Percentiles rank a stretch among this genome's conserved stretches.
These are phyloP conservation scores for Oncopodura yosiiana DNA, from an alignment of 1,140 invertebrate species.

Conservation along the genomic window DNA sequence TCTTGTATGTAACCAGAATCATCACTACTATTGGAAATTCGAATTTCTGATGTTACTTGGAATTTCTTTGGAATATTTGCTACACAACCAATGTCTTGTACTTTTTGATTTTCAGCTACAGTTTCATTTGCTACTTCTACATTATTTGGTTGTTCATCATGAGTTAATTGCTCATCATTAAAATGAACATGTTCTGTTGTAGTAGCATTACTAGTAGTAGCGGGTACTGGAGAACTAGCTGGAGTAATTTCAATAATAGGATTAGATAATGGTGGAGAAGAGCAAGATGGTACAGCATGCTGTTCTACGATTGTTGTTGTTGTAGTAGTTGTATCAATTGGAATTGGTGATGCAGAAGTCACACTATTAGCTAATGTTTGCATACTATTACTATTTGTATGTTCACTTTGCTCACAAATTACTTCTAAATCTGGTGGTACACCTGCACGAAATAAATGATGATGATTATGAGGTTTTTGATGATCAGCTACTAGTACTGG, in stretches of 20 bases:
- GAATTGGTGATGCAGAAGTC: neutral
- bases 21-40: neutral
- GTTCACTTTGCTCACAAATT: conserved; percentile 24
- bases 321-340: neutral
- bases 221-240: conserved; percentile 14
- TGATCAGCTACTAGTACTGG: neutral
- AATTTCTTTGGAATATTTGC: conserved; percentile 26
- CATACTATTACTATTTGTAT: neutral
- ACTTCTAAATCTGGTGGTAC: conserved; percentile 20
- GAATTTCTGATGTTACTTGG: conserved; percentile 28
- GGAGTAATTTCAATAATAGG: conserved; percentile 33
- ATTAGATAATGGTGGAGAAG: neutral
- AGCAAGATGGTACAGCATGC: neutral
- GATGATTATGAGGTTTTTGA: neutral
- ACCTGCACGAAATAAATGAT: neutral
- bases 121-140: neutral
- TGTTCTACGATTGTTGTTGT: neutral
- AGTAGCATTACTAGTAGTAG: neutral
- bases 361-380: neutral
- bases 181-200: neutral
- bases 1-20: neutral
- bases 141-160: neutral
- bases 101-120: neutral
- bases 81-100: conserved; percentile 27
- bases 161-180: neutral